These are phyloP conservation scores for Erpornis zantholeuca DNA, from an alignment of 2,113 vertebrate species.

Conservation along the genomic window DNA sequence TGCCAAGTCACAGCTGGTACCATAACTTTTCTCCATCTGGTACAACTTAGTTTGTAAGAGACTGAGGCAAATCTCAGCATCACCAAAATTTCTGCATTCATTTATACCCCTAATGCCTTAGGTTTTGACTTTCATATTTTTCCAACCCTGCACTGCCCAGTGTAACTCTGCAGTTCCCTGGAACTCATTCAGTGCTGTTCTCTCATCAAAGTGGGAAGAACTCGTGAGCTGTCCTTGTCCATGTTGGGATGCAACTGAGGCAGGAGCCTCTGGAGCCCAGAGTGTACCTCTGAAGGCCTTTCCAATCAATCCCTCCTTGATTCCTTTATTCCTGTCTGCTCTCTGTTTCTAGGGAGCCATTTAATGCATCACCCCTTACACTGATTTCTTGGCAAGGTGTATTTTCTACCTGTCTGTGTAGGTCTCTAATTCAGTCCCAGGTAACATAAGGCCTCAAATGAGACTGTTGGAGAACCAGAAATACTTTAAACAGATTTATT, in stretches of 20 bases:
- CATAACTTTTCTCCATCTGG: not conserved
- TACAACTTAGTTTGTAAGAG: not conserved
- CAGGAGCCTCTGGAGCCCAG: too few relatives aligned
- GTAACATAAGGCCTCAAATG: not conserved
- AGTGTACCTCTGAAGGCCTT: too few relatives aligned
- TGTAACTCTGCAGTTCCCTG: too few relatives aligned
- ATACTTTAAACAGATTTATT: conserved; percentile 24
- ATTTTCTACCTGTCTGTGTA: not conserved
- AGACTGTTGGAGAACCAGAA: not conserved
- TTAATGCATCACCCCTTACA: not conserved
- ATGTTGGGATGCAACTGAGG: too few relatives aligned
- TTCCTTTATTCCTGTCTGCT: too few relatives aligned
- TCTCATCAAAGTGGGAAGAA: too few relatives aligned
- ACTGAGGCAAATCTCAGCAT: not conserved
- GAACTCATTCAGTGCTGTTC: too few relatives aligned
- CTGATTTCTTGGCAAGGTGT: not conserved
- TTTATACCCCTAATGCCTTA: not conserved
- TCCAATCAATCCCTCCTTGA: too few relatives aligned
- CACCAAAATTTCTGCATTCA: not conserved
- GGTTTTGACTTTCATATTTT: too few relatives aligned
- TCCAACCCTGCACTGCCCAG: too few relatives aligned
- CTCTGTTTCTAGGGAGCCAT: too few relatives aligned
- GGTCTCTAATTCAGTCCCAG: not conserved
- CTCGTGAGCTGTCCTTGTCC: too few relatives aligned
- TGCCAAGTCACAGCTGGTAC: not conserved